These are phyloP conservation scores for Castor canadensis DNA, from an alignment of 2,113 vertebrate species.

Conservation along the genomic window DNA sequence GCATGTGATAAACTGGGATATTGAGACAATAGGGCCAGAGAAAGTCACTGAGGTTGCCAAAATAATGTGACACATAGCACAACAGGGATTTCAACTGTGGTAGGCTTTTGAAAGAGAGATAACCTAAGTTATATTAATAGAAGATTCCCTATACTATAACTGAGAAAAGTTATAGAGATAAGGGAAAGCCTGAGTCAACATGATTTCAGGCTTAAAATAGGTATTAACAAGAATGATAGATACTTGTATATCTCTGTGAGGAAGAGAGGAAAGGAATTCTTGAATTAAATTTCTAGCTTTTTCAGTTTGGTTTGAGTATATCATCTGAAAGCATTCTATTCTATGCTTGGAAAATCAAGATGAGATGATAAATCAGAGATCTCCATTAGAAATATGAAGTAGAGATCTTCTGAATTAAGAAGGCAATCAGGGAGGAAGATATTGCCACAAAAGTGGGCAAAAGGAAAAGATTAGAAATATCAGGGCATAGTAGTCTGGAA, in stretches of 20 bases:
- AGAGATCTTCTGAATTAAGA: background rate
- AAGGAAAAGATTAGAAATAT: background rate
- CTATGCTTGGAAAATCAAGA: background rate
- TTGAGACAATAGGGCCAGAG: accelerated
- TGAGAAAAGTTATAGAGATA: background rate
- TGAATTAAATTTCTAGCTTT: background rate
- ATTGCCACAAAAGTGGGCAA: background rate
- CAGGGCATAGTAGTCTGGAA: background rate
- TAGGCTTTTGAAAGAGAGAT: background rate
- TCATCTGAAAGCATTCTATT: background rate
- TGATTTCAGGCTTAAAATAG: background rate
- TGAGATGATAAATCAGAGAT: background rate
- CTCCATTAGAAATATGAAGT: background rate
- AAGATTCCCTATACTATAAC: background rate
- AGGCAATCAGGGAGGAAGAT: background rate
- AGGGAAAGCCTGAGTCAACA: background rate
- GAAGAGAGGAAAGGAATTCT: background rate
- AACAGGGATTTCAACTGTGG: background rate
- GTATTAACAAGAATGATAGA: background rate
- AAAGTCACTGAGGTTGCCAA: background rate
- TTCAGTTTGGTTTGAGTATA: background rate
- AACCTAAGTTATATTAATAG: background rate
- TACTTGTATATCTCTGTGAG: background rate
- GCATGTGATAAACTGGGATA: background rate
- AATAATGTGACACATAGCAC: background rate